A percentile compares a stretch with the other conserved stretches of the same genome.
Evolutionary conservation across 1,140 invertebrate genomes (phyloP).

Genomic region (Metopolophium dirhodum): DNA sequence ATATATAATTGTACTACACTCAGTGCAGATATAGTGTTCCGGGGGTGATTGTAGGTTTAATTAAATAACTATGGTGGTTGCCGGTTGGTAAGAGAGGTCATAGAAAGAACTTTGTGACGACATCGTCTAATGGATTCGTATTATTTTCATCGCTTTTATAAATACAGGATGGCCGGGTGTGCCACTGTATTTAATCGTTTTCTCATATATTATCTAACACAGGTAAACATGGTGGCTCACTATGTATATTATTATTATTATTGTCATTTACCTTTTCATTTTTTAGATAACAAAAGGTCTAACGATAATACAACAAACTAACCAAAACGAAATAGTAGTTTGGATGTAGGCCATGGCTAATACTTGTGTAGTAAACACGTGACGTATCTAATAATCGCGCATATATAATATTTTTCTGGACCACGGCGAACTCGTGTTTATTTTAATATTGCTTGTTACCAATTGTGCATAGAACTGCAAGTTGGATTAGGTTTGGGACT

Average conservation of each 20-base stretch:
- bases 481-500: background rate
- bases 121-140: background rate
- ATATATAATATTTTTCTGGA: constrained; percentile 21
- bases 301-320: background rate
- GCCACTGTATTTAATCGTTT: constrained; percentile 5
- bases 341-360: constrained; percentile 19
- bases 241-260: background rate
- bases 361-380: background rate
- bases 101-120: background rate
- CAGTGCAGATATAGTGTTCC: background rate
- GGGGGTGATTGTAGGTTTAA: background rate
- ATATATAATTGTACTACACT: background rate
- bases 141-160: background rate
- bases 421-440: background rate
- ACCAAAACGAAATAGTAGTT: background rate
- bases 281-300: constrained; percentile 8
- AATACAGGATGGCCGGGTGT: background rate
- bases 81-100: background rate
- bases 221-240: background rate
- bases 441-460: background rate
- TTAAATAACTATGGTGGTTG: background rate
- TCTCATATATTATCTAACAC: background rate
- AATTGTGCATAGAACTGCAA: background rate
- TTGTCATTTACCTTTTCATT: background rate
- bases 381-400: background rate